A percentile compares a stretch with the other conserved stretches of the same genome.
phyloP scores from a whole-genome alignment of 2,888 invertebrate genomes.

The Baccha elongata region DNA sequence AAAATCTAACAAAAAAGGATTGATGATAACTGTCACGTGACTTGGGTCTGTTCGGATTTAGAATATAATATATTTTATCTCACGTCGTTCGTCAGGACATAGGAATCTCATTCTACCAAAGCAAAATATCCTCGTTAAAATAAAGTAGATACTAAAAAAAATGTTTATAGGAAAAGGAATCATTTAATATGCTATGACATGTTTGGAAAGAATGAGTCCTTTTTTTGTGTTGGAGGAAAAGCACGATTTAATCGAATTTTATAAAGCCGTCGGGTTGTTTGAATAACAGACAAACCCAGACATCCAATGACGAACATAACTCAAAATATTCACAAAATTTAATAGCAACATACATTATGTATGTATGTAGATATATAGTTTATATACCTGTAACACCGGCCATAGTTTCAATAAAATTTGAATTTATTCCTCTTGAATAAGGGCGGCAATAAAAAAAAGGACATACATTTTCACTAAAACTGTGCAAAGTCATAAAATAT shows the following conservation, averaged over 20 bases:
- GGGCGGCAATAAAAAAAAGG: neutral
- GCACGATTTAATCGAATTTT: neutral
- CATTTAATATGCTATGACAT: slow-evolving; percentile 27
- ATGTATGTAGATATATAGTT: slow-evolving; percentile 2
- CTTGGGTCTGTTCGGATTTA: slow-evolving; percentile 51
- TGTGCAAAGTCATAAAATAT: slow-evolving; percentile 15
- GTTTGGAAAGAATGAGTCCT: neutral
- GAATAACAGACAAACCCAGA: slow-evolving; percentile 23
- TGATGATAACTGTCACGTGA: slow-evolving; percentile 70
- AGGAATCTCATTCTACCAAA: slow-evolving; percentile 17
- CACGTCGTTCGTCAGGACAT: slow-evolving; percentile 47
- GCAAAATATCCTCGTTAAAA: slow-evolving; percentile 30
- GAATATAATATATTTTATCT: slow-evolving; percentile 40
- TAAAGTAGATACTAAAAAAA: no score
- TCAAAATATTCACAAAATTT: slow-evolving; percentile 10
- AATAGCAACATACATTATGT: neutral
- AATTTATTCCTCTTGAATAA: slow-evolving; percentile 12
- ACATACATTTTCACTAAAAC: neutral
- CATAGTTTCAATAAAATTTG: slow-evolving; percentile 22
- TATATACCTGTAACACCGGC: neutral
- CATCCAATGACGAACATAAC: slow-evolving; percentile 1
- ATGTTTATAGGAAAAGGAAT: slow-evolving; percentile 21
- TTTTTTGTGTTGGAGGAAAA: neutral
- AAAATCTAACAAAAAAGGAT: slow-evolving; percentile 59
- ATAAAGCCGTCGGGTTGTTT: neutral